phyloP scores from a whole-genome alignment of 2,113 vertebrate species.

The Sciurus niger region DNA sequence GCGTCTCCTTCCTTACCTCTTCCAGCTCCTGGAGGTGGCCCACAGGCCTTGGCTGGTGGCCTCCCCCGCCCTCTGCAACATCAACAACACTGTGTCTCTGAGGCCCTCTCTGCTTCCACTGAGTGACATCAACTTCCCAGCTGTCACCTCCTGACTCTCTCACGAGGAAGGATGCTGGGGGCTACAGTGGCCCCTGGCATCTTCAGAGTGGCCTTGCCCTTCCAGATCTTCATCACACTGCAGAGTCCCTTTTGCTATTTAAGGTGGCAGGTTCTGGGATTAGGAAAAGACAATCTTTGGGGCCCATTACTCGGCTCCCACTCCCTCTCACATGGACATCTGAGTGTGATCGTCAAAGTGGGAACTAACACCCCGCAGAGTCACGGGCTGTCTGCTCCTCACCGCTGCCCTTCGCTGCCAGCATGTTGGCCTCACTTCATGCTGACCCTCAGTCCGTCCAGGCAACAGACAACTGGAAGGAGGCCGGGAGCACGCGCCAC shows the following conservation, averaged over 20 bases:
- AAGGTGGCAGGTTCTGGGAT: too few species aligned
- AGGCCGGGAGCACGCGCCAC: not conserved
- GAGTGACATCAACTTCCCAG: not conserved
- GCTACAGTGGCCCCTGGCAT: too few species aligned
- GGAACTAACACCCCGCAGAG: not conserved
- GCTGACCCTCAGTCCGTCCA: not conserved
- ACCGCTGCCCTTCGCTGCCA: not conserved
- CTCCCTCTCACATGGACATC: rapidly evolving
- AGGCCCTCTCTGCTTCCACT: not conserved
- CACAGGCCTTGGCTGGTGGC: not conserved
- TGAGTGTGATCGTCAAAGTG: not conserved
- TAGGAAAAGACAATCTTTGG: not conserved
- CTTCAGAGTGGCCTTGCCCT: not conserved
- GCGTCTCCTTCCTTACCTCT: not conserved
- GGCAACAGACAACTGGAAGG: not conserved
- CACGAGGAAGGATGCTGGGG: not conserved
- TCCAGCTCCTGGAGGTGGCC: not conserved
- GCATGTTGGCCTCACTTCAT: too few species aligned
- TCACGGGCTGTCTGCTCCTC: not conserved
- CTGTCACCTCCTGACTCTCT: not conserved
- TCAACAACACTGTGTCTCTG: not conserved
- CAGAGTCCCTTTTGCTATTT: not conserved
- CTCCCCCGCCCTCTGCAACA: not conserved
- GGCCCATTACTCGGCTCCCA: not conserved
- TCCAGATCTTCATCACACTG: not conserved